Evolutionary conservation across 1,140 invertebrate species (phyloP).

Genomic region (Drosophila bipectinata): DNA sequence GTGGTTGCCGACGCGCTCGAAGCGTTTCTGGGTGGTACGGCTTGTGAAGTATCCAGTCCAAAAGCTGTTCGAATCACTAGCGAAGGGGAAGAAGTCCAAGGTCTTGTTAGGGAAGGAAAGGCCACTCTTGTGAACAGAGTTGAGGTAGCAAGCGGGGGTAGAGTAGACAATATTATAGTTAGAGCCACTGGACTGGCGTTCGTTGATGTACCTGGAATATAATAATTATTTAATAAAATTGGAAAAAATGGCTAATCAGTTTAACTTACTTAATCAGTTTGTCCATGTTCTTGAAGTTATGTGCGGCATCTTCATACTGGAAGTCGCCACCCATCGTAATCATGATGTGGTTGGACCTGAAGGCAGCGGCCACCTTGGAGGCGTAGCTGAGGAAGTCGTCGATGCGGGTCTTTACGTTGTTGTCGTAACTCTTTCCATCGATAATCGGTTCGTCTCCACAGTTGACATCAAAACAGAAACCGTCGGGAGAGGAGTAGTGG

Average conservation of each 20-base stretch:
- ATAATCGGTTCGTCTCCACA: conserved; percentile 93
- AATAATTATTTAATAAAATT: not conserved
- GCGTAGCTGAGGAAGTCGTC: conserved; percentile 86
- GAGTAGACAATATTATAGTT: conserved; percentile 85
- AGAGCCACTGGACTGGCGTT: conserved; percentile 86
- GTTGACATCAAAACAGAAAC: conserved; percentile 95
- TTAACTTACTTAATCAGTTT: conserved; percentile 91
- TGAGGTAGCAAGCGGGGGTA: conserved; percentile 96
- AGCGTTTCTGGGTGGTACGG: conserved; percentile 92
- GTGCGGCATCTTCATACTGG: conserved; percentile 92
- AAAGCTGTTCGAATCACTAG: conserved; percentile 91
- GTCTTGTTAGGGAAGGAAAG: conserved; percentile 88
- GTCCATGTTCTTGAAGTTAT: conserved; percentile 95
- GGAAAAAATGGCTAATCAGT: too few relatives aligned
- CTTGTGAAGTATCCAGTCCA: conserved; percentile 99
- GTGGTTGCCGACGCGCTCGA: conserved; percentile 91
- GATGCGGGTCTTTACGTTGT: conserved; percentile 89
- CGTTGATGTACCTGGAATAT: conserved; percentile 79
- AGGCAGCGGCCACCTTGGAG: conserved; percentile 85
- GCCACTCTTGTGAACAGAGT: conserved; percentile 90
- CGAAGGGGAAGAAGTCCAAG: conserved; percentile 97
- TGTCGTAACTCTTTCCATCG: conserved; percentile 85
- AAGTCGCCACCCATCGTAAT: conserved; percentile 98
- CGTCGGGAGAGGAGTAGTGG: conserved; percentile 91
- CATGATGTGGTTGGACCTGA: conserved; percentile 90